These are phyloP conservation scores for Plagiodera versicolora DNA, from an alignment of 2,888 invertebrate genomes.

Conservation along the genomic window DNA sequence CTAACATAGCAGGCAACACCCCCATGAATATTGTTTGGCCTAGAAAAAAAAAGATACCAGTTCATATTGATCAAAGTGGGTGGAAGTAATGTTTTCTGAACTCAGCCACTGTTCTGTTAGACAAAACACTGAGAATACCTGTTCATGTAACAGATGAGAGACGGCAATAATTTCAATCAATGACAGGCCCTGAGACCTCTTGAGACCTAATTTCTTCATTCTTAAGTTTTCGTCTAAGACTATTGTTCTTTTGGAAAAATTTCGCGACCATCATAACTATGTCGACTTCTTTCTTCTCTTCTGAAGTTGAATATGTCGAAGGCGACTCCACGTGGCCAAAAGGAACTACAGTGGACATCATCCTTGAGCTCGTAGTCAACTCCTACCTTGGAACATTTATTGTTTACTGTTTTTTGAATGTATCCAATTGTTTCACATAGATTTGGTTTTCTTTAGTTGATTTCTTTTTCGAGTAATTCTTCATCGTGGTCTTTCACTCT, in stretches of 20 bases:
- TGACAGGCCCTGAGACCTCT: neutral
- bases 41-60: neutral
- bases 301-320: slow-evolving; percentile 5
- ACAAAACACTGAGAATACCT: neutral
- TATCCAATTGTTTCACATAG: slow-evolving; percentile 4
- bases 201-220: neutral
- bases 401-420: slow-evolving; percentile 5
- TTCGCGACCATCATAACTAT: neutral
- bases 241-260: neutral
- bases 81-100: neutral
- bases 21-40: neutral
- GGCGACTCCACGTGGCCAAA: slow-evolving; percentile 6
- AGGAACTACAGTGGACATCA: neutral
- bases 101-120: neutral
- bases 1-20: neutral
- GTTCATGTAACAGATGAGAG: neutral
- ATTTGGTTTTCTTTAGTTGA: neutral
- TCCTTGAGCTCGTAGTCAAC: neutral
- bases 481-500: neutral
- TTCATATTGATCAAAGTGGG: neutral
- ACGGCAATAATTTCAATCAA: neutral
- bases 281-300: neutral
- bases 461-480: neutral
- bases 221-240: neutral
- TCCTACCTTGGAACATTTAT: slow-evolving; percentile 10